phyloP scores from a whole-genome alignment of 2,797 vertebrate species.

The Crocidura indochinensis region DNA sequence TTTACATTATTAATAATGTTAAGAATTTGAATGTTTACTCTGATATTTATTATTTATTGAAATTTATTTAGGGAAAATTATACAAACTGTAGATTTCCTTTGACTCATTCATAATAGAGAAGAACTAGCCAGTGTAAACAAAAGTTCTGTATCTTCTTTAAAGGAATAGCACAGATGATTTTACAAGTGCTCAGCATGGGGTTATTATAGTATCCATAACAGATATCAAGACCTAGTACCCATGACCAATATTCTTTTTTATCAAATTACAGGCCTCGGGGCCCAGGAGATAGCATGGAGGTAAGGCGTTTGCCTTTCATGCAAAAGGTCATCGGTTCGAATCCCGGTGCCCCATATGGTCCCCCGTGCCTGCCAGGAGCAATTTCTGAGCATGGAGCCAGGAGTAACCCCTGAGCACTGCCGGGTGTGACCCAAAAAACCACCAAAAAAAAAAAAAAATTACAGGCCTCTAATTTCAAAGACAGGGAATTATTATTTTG shows the following conservation, averaged over 20 bases:
- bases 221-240: too few relatives aligned
- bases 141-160: neutral
- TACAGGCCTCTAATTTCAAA: neutral
- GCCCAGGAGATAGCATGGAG: too few relatives aligned
- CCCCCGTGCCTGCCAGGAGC: too few relatives aligned
- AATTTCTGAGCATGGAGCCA: too few relatives aligned
- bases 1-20: too few relatives aligned
- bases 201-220: neutral
- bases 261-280: neutral
- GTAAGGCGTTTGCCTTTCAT: too few relatives aligned
- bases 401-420: too few relatives aligned
- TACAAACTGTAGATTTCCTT: accelerated
- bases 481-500: neutral
- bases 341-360: too few relatives aligned
- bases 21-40: neutral
- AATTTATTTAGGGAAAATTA: neutral
- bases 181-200: accelerated
- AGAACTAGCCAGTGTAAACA: neutral
- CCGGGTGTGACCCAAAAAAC: too few relatives aligned
- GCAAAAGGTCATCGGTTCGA: too few relatives aligned
- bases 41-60: neutral
- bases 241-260: neutral
- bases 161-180: neutral
- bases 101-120: neutral
- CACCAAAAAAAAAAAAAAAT: too few relatives aligned